Conservation (phyloP, 2,113 vertebrate genomes). For the Ptyas mucosa region DNA sequence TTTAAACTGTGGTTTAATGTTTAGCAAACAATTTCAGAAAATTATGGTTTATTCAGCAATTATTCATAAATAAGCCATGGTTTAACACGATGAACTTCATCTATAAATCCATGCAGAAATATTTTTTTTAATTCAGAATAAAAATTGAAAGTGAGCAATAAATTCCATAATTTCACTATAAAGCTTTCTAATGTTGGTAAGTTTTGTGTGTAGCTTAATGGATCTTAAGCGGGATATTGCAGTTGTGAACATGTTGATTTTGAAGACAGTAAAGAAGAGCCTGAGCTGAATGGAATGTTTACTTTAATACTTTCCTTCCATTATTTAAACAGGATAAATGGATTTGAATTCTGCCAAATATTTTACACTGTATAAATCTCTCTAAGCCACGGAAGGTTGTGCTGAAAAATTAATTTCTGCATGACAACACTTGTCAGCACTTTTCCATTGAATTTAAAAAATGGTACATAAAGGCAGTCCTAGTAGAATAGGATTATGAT, state of each 20-base stretch:
- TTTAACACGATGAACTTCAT: background rate
- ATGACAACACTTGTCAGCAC: constrained; percentile 51
- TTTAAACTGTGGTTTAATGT: background rate
- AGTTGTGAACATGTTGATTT: constrained; percentile 6
- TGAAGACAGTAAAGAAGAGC: background rate
- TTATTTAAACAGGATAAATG: constrained; percentile 55
- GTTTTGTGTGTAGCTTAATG: constrained; percentile 37
- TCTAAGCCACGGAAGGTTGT: constrained; percentile 19
- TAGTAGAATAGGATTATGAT: constrained; percentile 25
- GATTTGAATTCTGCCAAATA: constrained; percentile 60
- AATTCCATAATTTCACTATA: constrained; percentile 30
- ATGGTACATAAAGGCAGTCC: constrained; percentile 39
- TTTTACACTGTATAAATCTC: constrained; percentile 56
- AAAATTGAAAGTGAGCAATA: constrained; percentile 2
- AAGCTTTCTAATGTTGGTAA: constrained; percentile 8
- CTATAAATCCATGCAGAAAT: background rate
- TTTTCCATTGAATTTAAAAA: constrained; percentile 56
- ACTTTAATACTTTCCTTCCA: constrained; percentile 49
- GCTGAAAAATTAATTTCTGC: constrained; percentile 60
- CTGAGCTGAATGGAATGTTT: constrained; percentile 27
- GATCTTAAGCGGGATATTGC: background rate
- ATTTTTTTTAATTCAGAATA: background rate
- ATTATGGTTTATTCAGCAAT: background rate
- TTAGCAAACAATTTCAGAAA: background rate
- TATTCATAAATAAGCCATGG: background rate